Percentiles rank a stretch among this genome's conserved stretches.
phyloP scores from a whole-genome alignment of 2,113 vertebrate species.

The Himantopus leucocephalus region DNA sequence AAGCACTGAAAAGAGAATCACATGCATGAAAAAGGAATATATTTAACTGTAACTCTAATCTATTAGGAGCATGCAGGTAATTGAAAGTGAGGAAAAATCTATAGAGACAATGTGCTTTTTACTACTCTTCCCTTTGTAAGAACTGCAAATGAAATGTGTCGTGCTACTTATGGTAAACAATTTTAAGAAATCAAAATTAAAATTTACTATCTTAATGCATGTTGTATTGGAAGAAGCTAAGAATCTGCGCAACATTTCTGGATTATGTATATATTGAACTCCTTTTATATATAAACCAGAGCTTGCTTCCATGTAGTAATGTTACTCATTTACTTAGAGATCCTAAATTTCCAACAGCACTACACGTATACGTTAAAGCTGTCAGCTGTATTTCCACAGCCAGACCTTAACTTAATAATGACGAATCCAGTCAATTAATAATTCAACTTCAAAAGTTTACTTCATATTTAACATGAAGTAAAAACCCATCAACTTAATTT shows the following conservation, averaged over 20 bases:
- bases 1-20: constrained; percentile 83
- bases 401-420: background rate
- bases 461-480: background rate
- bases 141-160: background rate
- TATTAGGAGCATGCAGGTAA: background rate
- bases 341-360: background rate
- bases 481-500: background rate
- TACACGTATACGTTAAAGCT: background rate
- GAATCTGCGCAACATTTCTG: background rate
- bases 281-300: background rate
- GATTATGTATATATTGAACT: background rate
- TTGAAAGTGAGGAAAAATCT: background rate
- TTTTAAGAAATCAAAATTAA: background rate
- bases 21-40: background rate
- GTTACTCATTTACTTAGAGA: background rate
- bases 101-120: background rate
- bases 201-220: background rate
- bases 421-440: background rate
- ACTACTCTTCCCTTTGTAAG: background rate
- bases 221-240: background rate
- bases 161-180: background rate
- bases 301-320: background rate
- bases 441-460: background rate
- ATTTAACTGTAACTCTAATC: background rate
- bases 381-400: background rate